Conservation (phyloP, 1,140 invertebrate genomes). For the Drosophila parvula region DNA sequence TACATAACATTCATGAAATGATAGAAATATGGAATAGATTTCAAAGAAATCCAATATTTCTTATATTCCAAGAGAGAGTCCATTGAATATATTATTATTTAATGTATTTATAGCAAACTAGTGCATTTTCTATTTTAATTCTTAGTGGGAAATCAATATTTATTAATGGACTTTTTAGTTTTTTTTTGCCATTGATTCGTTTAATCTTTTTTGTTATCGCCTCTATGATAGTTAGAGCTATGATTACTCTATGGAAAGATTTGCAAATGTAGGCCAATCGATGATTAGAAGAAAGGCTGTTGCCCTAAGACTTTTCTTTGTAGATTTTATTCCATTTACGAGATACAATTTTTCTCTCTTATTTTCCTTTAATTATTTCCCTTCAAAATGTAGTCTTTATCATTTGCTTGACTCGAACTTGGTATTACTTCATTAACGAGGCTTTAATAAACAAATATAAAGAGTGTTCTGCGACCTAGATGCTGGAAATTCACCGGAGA, state of each 20-base stretch:
- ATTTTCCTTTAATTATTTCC: not conserved
- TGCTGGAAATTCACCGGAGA: slow-evolving; percentile 5
- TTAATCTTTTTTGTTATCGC: not conserved
- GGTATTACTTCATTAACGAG: not conserved
- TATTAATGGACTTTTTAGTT: not conserved
- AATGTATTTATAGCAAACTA: too few relatives aligned
- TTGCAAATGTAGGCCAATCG: not conserved
- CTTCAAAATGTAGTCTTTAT: not conserved
- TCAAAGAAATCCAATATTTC: not conserved
- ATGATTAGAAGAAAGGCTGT: not conserved
- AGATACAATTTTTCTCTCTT: not conserved
- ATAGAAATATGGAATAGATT: too few relatives aligned
- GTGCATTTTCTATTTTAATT: not conserved
- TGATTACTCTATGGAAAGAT: not conserved
- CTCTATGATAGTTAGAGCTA: not conserved
- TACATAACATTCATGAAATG: too few relatives aligned
- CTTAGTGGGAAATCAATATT: not conserved
- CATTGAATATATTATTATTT: too few relatives aligned
- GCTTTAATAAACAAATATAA: not conserved
- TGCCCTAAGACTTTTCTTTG: not conserved
- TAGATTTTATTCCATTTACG: not conserved
- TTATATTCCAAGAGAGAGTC: too few relatives aligned
- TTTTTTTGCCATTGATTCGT: not conserved
- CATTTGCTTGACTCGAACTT: not conserved
- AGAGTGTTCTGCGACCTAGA: not conserved